Conservation (phyloP, 2,888 invertebrate species). For the Zhengitettix transpicula region DNA sequence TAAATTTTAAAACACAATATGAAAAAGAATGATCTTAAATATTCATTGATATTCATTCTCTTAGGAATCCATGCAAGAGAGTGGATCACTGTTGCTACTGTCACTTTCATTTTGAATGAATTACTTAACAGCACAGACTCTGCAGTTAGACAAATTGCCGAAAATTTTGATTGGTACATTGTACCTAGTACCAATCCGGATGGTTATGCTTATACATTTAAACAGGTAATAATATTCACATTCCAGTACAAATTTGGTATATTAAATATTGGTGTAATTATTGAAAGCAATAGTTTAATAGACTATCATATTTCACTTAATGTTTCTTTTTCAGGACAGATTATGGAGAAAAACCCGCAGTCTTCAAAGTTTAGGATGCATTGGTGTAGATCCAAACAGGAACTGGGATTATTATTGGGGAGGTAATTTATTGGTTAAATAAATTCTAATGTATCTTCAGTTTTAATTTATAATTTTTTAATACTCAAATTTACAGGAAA, state of each 20-base stretch:
- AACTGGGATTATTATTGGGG: background rate
- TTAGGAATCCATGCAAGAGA: slow-evolving; percentile 41
- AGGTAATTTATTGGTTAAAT: background rate
- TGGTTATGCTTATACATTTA: slow-evolving; percentile 50
- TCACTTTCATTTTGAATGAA: slow-evolving; percentile 51
- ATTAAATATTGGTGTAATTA: background rate
- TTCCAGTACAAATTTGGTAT: background rate
- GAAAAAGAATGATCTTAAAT: no score
- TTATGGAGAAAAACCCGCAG: background rate
- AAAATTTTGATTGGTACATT: slow-evolving; percentile 56
- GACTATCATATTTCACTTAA: no score
- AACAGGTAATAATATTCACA: background rate
- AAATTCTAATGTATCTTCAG: no score
- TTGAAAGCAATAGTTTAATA: no score
- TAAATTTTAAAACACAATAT: no score
- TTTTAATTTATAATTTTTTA: no score
- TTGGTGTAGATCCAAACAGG: background rate
- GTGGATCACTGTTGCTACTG: slow-evolving; percentile 56
- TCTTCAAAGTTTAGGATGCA: background rate
- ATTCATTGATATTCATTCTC: no score
- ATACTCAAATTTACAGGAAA: no score
- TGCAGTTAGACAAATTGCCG: slow-evolving; percentile 37
- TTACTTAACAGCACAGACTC: slow-evolving; percentile 42
- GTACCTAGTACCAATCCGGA: slow-evolving; percentile 58
- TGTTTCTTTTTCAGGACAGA: background rate